Evolutionary conservation across 2,888 invertebrate genomes (phyloP).

Genomic region (Drosophila birchii): DNA sequence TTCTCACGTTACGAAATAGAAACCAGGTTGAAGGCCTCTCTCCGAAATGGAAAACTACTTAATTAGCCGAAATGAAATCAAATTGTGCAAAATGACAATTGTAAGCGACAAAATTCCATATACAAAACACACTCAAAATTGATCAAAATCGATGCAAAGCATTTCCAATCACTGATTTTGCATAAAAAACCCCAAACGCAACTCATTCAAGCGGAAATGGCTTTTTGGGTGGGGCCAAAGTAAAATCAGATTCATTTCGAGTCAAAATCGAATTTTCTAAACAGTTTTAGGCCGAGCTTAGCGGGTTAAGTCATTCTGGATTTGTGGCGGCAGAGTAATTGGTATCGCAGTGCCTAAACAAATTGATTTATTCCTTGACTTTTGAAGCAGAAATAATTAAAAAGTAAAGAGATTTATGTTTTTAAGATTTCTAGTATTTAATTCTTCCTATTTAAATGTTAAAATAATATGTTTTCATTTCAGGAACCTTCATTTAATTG

Average conservation of each 20-base stretch:
- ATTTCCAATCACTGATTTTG: slow-evolving; percentile 78
- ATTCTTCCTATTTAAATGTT: neutral
- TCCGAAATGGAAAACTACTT: slow-evolving; percentile 66
- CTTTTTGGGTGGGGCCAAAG: slow-evolving; percentile 48
- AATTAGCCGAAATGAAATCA: slow-evolving; percentile 64
- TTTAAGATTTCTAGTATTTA: too few relatives aligned
- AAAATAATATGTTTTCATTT: neutral
- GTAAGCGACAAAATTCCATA: slow-evolving; percentile 62
- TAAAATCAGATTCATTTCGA: slow-evolving; percentile 2
- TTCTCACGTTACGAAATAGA: slow-evolving; percentile 64
- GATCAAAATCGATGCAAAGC: slow-evolving; percentile 62
- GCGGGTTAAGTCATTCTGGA: slow-evolving; percentile 19
- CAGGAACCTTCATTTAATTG: neutral
- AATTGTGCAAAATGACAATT: slow-evolving; percentile 61
- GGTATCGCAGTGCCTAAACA: too few relatives aligned
- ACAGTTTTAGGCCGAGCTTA: slow-evolving; percentile 28
- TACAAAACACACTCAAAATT: slow-evolving; percentile 66
- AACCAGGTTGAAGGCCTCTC: slow-evolving; percentile 36
- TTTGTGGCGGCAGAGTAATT: slow-evolving; percentile 16
- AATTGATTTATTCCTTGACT: neutral
- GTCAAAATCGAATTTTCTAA: slow-evolving; percentile 17
- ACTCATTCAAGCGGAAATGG: slow-evolving; percentile 72
- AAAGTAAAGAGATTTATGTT: neutral
- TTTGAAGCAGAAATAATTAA: too few relatives aligned
- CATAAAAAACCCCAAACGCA: slow-evolving; percentile 51